These are phyloP conservation scores for Phengaris arion DNA, from an alignment of 2,888 invertebrate species.

Conservation along the genomic window DNA sequence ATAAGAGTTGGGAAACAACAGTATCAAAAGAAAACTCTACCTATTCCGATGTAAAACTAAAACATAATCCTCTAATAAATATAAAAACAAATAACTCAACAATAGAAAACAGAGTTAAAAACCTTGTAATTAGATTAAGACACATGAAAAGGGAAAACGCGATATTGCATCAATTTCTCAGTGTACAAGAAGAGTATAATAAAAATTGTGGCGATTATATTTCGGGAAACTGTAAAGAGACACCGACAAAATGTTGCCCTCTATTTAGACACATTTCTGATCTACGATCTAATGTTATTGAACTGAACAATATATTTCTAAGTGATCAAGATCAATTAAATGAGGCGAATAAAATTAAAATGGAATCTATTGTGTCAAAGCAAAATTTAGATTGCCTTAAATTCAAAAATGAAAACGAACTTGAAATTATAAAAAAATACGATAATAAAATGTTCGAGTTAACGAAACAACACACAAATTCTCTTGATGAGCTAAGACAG, in stretches of 20 bases:
- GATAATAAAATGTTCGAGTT: conserved; percentile 11
- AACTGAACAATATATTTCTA: conserved; percentile 52
- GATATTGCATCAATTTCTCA: conserved; percentile 53
- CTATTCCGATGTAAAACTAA: conserved; percentile 43
- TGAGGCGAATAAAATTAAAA: conserved; percentile 55
- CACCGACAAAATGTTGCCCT: conserved; percentile 47
- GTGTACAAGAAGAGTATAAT: conserved; percentile 52
- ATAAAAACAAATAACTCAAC: conserved; percentile 43
- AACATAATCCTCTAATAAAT: conserved; percentile 31
- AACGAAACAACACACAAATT: neutral
- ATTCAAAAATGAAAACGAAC: conserved; percentile 53
- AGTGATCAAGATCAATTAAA: conserved; percentile 53
- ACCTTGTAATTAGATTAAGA: conserved; percentile 60
- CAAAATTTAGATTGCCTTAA: conserved; percentile 58
- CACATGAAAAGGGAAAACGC: conserved; percentile 66
- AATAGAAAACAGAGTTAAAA: conserved; percentile 54
- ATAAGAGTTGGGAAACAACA: conserved; percentile 40
- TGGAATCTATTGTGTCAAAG: conserved; percentile 56
- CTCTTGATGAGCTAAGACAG: conserved; percentile 43
- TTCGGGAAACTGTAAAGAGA: conserved; percentile 37
- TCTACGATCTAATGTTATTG: conserved; percentile 51
- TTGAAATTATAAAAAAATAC: conserved; percentile 41
- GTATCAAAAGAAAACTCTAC: conserved; percentile 21
- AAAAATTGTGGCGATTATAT: conserved; percentile 39
- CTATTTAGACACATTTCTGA: conserved; percentile 56